These are phyloP conservation scores for Netelia inedita DNA, from an alignment of 2,888 invertebrate species.

Conservation along the genomic window DNA sequence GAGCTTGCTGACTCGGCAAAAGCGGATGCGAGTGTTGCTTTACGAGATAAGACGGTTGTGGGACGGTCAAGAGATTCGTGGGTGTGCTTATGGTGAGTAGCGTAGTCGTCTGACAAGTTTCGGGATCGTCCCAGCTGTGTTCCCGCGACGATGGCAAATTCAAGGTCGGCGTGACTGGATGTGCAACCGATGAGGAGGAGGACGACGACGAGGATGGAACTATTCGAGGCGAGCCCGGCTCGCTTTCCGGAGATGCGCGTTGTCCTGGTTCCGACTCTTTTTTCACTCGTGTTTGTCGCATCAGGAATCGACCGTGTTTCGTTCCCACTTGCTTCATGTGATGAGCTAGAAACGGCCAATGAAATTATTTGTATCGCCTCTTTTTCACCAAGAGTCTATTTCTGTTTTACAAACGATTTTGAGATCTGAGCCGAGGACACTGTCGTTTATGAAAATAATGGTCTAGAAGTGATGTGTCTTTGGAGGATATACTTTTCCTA, in stretches of 20 bases:
- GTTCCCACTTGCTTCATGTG: constrained; percentile 85
- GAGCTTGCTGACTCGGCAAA: constrained; percentile 87
- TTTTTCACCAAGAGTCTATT: not conserved
- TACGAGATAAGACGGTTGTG: constrained; percentile 87
- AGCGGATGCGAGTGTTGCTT: constrained; percentile 90
- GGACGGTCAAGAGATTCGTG: constrained; percentile 87
- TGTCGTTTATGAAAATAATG: not conserved
- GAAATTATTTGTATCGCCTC: not conserved
- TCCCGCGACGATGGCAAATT: constrained; percentile 77
- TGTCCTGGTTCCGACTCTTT: constrained; percentile 87
- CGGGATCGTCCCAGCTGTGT: constrained; percentile 74
- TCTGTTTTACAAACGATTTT: not conserved
- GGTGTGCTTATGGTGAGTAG: constrained; percentile 86
- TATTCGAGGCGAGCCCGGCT: constrained; percentile 81
- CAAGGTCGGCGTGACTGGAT: constrained; percentile 85
- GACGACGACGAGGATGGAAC: constrained; percentile 78
- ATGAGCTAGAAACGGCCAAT: constrained; percentile 66
- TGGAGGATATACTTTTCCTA: no score
- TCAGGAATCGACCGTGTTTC: constrained; percentile 88
- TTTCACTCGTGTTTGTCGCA: constrained; percentile 89
- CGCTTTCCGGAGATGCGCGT: constrained; percentile 82
- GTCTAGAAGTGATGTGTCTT: no score
- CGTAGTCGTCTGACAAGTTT: constrained; percentile 80
- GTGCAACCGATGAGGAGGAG: constrained; percentile 76
- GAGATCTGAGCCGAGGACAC: not conserved